Conservation (phyloP, 23 tunicate species). For the Halocynthia roretzi region DNA sequence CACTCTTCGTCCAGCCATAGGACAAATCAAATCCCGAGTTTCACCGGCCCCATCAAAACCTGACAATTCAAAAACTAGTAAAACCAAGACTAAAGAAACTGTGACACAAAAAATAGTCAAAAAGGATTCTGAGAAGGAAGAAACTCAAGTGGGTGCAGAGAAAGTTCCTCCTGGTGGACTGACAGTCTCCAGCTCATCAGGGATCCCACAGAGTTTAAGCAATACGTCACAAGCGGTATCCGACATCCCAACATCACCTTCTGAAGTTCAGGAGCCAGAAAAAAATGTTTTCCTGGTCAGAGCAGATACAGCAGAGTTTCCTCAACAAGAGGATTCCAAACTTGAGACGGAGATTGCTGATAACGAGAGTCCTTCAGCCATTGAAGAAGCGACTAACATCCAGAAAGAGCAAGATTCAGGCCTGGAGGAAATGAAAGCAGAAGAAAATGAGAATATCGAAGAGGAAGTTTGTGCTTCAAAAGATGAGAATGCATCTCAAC, state of each 20-base stretch:
- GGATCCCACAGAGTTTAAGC: conserved; percentile 3
- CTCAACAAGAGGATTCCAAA: too few species aligned
- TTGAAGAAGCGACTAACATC: too few species aligned
- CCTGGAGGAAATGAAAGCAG: too few species aligned
- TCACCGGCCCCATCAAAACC: neutral
- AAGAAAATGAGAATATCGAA: too few species aligned
- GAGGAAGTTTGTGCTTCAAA: too few species aligned
- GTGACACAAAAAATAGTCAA: neutral
- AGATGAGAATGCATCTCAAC: too few species aligned
- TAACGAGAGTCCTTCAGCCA: too few species aligned
- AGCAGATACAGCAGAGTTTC: too few species aligned
- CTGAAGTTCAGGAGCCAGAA: neutral
- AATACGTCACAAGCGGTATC: conserved; percentile 6
- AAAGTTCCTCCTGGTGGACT: neutral
- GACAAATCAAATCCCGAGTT: neutral
- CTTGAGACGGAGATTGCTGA: too few species aligned
- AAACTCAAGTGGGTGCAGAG: neutral
- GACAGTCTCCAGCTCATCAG: neutral
- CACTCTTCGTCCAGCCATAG: neutral
- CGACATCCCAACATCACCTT: neutral
- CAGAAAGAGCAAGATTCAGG: too few species aligned
- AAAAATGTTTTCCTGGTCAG: neutral
- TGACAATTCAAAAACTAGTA: neutral
- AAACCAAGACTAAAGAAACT: neutral
- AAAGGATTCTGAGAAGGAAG: neutral